Evolutionary conservation across 2,888 invertebrate species (phyloP), one percentile per base, ranked within the genome.

Genomic region (Nysson spinosus): DNA sequence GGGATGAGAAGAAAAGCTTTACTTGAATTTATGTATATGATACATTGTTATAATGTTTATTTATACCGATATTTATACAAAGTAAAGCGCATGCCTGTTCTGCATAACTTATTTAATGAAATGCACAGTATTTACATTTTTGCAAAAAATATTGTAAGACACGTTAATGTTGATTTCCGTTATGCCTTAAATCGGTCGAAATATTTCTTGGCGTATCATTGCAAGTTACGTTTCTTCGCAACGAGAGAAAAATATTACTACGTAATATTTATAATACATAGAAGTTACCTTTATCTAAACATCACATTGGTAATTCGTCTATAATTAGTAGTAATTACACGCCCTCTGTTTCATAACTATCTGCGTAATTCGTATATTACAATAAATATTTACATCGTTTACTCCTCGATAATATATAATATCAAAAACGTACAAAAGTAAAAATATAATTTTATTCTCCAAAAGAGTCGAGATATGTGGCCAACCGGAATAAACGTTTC

Each of bases 271-370:
- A 65, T 72, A 73, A 68, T 42, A 69, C 37, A 61, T 30, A 50
- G 34, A 69, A 57, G 55, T 63, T 72, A 62, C 52, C 57, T 82
- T 79, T 72, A 75, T 77, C 78, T 83, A 83, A 79, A 82, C 81
- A 84, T 85, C 85, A 85, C 85, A 85, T 83, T 81, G 79, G 80
- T 51, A 77, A 75, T 79, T 79, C 67, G 65, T 74, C 69, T 69
- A 64, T 68, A 69, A 66, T 68, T 65, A 70, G 52, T 68, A 62
- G 44, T 73, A 73, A 73, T 72, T 76, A 76, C 67, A 74, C 57
- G 61, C 30, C 39, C 22, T 68, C n/a, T n/a, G n/a, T n/a, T n/a
- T 66, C 63, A 70, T 73, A 75, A 69, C 77, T 63, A 68, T 62
- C 28, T 69, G 70, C 57, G 51, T 68, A 57, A 62, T 69, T 50